Conservation (phyloP, 1,140 invertebrate genomes). For the Drosophila punjabiensis region DNA sequence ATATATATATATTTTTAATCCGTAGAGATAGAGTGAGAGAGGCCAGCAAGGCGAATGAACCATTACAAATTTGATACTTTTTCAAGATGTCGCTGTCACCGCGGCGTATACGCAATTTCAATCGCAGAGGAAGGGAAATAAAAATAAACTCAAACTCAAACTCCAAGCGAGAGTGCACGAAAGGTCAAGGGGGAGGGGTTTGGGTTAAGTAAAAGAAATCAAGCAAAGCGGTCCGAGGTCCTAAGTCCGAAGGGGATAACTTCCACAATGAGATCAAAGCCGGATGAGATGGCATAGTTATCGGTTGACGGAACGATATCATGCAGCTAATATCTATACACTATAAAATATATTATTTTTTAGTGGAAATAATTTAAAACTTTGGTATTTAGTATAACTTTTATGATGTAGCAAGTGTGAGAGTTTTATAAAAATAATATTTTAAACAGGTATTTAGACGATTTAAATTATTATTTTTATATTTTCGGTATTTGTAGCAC, state of each 20-base stretch:
- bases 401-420: neutral
- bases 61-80: constrained; percentile 73
- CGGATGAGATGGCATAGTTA: constrained; percentile 38
- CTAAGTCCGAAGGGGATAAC: constrained; percentile 23
- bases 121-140: constrained; percentile 26
- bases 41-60: constrained; percentile 11
- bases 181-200: constrained; percentile 32
- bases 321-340: constrained; percentile 18
- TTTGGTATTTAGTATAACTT: neutral
- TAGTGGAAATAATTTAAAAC: neutral
- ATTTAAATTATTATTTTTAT: no score
- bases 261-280: constrained; percentile 42
- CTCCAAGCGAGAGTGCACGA: constrained; percentile 27
- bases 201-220: constrained; percentile 13
- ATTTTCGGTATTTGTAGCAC: no score
- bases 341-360: neutral
- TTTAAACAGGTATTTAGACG: no score
- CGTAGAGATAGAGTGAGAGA: neutral
- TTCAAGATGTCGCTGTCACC: constrained; percentile 45
- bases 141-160: constrained; percentile 25
- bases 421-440: neutral
- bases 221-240: constrained; percentile 22
- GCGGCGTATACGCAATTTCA: constrained; percentile 47
- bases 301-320: constrained; percentile 5
- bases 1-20: constrained; percentile 19